These are phyloP conservation scores for Chymomyza costata DNA, from an alignment of 1,140 invertebrate species.

Conservation along the genomic window DNA sequence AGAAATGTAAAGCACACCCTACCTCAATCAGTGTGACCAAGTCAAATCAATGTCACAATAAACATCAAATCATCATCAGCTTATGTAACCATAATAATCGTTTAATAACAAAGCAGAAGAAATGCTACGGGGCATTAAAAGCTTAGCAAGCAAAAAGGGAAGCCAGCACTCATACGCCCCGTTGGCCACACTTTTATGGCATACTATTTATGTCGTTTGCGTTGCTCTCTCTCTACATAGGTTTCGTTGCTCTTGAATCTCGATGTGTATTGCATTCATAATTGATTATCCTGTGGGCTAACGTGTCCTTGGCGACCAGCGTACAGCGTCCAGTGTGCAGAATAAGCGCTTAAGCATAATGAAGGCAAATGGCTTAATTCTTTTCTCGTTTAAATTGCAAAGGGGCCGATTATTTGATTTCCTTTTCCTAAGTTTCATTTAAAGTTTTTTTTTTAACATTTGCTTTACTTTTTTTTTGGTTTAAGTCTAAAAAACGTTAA, in stretches of 20 bases:
- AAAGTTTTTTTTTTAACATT: neutral
- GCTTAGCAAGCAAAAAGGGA: too few species aligned
- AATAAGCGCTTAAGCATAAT: constrained; percentile 46
- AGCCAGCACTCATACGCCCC: neutral
- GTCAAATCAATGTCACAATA: constrained; percentile 44
- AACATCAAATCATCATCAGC: constrained; percentile 36
- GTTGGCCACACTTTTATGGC: neutral
- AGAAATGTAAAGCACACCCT: constrained; percentile 32
- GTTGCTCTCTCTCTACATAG: neutral
- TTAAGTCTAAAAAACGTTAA: constrained; percentile 25
- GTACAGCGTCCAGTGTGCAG: neutral
- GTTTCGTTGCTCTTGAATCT: constrained; percentile 6
- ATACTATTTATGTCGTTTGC: too few species aligned
- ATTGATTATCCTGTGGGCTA: constrained; percentile 60
- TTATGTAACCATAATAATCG: constrained; percentile 17
- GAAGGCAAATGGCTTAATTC: constrained; percentile 41
- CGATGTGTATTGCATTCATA: constrained; percentile 41
- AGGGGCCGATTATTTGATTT: constrained; percentile 15
- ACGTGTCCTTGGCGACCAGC: constrained; percentile 24
- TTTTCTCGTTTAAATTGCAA: constrained; percentile 40
- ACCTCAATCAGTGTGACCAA: constrained; percentile 6
- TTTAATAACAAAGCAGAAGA: constrained; percentile 1
- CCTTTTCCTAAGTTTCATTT: neutral
- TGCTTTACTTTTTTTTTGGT: constrained; percentile 3
- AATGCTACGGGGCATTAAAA: constrained; percentile 5